Evolutionary conservation across 1,140 invertebrate species (phyloP).

Genomic region (Neodiprion virginianus): DNA sequence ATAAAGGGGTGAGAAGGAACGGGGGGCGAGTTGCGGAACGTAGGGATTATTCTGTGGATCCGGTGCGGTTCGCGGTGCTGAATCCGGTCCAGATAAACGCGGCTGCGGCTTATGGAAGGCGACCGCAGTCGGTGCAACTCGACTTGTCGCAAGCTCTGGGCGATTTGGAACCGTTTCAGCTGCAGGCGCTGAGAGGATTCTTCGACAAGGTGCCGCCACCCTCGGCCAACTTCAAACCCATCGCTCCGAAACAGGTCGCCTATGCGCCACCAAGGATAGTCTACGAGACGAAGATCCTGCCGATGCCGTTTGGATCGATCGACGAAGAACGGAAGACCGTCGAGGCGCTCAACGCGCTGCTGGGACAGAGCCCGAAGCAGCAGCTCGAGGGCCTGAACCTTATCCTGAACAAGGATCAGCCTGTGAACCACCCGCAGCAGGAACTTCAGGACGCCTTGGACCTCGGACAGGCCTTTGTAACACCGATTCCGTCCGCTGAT

Average conservation of each 20-base stretch:
- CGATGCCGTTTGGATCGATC: conserved; percentile 20
- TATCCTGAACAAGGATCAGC: not conserved
- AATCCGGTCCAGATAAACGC: not conserved
- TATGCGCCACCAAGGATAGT: conserved; percentile 30
- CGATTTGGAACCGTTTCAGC: not conserved
- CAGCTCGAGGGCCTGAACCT: conserved; percentile 4
- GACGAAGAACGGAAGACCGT: not conserved
- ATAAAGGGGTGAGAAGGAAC: not conserved
- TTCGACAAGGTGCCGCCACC: conserved; percentile 15
- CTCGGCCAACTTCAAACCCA: conserved; percentile 20
- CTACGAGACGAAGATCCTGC: conserved; percentile 31
- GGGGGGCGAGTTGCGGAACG: too few species aligned
- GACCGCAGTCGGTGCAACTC: not conserved
- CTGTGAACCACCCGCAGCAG: not conserved
- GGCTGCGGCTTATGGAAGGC: not conserved
- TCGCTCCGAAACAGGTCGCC: conserved; percentile 24
- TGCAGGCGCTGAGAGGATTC: not conserved
- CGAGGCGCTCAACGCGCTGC: not conserved
- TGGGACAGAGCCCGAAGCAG: not conserved
- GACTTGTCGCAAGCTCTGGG: not conserved
- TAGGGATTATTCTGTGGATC: too few species aligned
- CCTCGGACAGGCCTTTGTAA: not conserved
- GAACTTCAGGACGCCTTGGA: not conserved
- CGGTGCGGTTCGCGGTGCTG: not conserved
- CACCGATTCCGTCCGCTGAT: not conserved